Percentiles rank a stretch among this genome's conserved stretches.
phyloP scores from a whole-genome alignment of 2,888 invertebrate genomes.

The Lasioglossum marginatum region DNA sequence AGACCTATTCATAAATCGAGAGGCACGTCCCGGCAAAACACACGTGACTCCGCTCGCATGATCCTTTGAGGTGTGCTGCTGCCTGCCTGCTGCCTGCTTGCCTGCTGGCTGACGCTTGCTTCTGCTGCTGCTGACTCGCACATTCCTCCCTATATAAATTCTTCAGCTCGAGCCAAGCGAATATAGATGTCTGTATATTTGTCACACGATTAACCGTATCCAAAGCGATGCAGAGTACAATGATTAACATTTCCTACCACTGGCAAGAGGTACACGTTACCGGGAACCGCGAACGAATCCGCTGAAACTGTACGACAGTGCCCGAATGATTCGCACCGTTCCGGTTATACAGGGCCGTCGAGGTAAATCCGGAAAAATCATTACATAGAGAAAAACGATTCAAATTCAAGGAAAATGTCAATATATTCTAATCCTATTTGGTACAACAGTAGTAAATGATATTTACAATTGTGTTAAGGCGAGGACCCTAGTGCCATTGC shows the following conservation, averaged over 20 bases:
- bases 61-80: constrained; percentile 54
- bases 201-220: constrained; percentile 60
- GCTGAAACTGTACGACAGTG: background rate
- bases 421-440: too few species aligned
- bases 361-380: too few species aligned
- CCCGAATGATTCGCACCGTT: constrained; percentile 9
- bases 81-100: background rate
- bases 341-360: too few species aligned
- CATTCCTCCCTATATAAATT: constrained; percentile 62
- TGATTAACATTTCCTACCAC: constrained; percentile 52
- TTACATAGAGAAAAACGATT: too few species aligned
- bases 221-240: constrained; percentile 28
- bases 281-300: background rate
- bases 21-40: constrained; percentile 42
- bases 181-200: constrained; percentile 61
- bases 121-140: constrained; percentile 26
- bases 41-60: constrained; percentile 56
- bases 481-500: too few species aligned
- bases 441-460: too few species aligned
- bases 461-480: too few species aligned
- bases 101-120: constrained; percentile 49
- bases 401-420: too few species aligned
- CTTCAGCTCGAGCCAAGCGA: constrained; percentile 59
- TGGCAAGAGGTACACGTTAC: constrained; percentile 2
- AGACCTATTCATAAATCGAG: constrained; percentile 60